Percentiles rank a stretch among this genome's conserved stretches.
Conservation (phyloP, 2,888 invertebrate genomes). For the Drosophila falleni region DNA sequence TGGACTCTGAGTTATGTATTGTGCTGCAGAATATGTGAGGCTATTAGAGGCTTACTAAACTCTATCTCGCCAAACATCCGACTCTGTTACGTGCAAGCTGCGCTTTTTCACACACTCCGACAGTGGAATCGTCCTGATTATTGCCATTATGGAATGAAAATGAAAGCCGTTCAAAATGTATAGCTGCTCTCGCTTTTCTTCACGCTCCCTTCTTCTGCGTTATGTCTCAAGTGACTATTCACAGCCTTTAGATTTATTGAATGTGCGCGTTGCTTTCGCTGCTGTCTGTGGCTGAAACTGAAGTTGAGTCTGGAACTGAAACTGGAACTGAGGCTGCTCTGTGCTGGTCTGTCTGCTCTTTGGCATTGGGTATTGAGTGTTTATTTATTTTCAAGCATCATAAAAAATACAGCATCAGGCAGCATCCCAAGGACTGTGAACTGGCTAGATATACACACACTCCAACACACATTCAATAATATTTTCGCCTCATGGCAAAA, state of each 20-base stretch:
- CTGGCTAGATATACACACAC: constrained; percentile 20
- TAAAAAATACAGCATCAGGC: constrained; percentile 72
- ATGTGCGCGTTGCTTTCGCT: constrained; percentile 66
- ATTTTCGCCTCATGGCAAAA: constrained; percentile 60
- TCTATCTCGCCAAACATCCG: constrained; percentile 16
- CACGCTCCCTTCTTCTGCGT: constrained; percentile 5
- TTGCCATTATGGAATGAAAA: constrained; percentile 74
- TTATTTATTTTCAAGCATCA: constrained; percentile 83
- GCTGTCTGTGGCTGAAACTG: constrained; percentile 25
- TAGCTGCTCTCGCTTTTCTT: constrained; percentile 13
- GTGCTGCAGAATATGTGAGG: constrained; percentile 57
- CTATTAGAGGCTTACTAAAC: constrained; percentile 62
- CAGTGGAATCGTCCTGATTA: constrained; percentile 60
- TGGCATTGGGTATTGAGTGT: constrained; percentile 81
- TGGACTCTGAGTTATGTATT: constrained; percentile 57
- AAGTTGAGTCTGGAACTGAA: constrained; percentile 25
- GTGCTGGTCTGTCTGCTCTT: constrained; percentile 70
- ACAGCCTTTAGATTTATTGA: constrained; percentile 81
- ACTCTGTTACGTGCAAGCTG: constrained; percentile 68
- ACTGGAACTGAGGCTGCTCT: constrained; percentile 35
- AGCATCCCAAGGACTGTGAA: constrained; percentile 18
- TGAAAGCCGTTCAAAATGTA: constrained; percentile 64
- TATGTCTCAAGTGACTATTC: constrained; percentile 80
- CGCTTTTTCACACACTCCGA: constrained; percentile 74
- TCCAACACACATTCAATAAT: constrained; percentile 64